Conservation (phyloP, 2,888 invertebrate genomes). For the Artemia sinica region DNA sequence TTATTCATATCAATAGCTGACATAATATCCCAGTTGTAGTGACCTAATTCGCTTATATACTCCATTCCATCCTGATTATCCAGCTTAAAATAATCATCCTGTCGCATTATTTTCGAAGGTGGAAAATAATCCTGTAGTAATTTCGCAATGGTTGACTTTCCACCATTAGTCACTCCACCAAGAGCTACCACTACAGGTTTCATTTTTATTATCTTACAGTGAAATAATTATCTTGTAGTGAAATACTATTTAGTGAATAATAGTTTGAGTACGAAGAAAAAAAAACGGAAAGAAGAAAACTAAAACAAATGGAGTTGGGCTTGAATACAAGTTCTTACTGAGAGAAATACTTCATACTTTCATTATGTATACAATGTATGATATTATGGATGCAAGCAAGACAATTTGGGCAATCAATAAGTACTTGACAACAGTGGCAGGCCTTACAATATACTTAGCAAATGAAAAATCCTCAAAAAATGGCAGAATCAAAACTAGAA, state of each 20-base stretch:
- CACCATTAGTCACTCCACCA: slow-evolving; percentile 64
- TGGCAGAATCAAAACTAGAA: slow-evolving; percentile 50
- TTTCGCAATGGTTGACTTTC: slow-evolving; percentile 55
- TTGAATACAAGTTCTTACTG: not conserved
- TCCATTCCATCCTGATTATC: slow-evolving; percentile 47
- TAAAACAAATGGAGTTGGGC: not conserved
- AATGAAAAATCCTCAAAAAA: slow-evolving; percentile 41
- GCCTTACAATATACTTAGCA: slow-evolving; percentile 38
- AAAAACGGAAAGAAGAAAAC: not conserved
- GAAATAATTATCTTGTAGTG: not conserved
- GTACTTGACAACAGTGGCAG: slow-evolving; percentile 44
- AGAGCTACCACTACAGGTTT: slow-evolving; percentile 47
- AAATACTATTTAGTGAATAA: not conserved
- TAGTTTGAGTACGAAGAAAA: no score
- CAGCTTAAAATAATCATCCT: slow-evolving; percentile 57
- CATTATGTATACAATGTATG: not conserved
- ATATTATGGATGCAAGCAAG: not conserved
- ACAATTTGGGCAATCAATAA: slow-evolving; percentile 30
- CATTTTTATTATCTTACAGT: slow-evolving; percentile 27
- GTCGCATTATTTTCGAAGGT: slow-evolving; percentile 39
- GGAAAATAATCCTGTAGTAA: slow-evolving; percentile 36
- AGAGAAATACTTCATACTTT: slow-evolving; percentile 7
- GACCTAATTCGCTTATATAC: slow-evolving; percentile 44
- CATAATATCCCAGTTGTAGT: slow-evolving; percentile 57
- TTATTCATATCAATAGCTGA: slow-evolving; percentile 54